These are phyloP conservation scores for Parapristionchus giblindavisi DNA, from an alignment of 2,888 invertebrate species.

Conservation along the genomic window DNA sequence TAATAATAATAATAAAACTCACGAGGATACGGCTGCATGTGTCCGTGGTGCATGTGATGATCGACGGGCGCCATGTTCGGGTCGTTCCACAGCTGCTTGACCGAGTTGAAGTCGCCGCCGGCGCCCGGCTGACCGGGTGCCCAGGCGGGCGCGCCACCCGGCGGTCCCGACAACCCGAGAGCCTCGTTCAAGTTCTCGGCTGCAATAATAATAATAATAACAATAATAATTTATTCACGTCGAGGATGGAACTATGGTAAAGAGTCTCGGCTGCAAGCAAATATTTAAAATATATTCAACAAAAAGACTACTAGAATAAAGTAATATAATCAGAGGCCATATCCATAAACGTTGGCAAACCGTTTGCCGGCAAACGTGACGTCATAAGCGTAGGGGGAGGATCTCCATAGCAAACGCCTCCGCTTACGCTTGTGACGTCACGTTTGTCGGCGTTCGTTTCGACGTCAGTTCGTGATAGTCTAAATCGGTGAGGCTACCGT, in stretches of 20 bases:
- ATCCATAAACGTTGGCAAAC: too few relatives aligned
- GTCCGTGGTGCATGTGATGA: conserved; percentile 26
- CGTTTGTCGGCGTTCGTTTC: too few relatives aligned
- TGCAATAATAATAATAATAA: conserved; percentile 6
- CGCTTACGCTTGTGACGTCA: too few relatives aligned
- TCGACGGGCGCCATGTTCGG: conserved; percentile 22
- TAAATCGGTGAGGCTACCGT: too few relatives aligned
- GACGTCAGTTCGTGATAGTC: too few relatives aligned
- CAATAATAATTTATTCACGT: not conserved
- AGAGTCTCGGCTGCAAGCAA: too few relatives aligned
- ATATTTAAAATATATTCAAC: too few relatives aligned
- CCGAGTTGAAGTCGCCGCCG: not conserved
- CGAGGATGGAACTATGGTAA: not conserved
- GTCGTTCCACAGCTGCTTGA: conserved; percentile 16
- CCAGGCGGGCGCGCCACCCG: conserved; percentile 29
- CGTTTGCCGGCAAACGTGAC: too few relatives aligned
- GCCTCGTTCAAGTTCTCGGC: conserved; percentile 32
- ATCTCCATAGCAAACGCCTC: too few relatives aligned
- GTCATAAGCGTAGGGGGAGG: too few relatives aligned
- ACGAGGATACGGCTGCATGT: conserved; percentile 32
- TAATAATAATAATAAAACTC: not conserved
- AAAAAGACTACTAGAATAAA: too few relatives aligned
- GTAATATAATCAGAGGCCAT: too few relatives aligned
- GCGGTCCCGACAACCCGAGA: conserved; percentile 9
- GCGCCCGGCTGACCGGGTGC: conserved; percentile 1